Evolutionary conservation across 1,140 invertebrate genomes (phyloP), one percentile per base, ranked within the genome.

Genomic region (Spodoptera litura): DNA sequence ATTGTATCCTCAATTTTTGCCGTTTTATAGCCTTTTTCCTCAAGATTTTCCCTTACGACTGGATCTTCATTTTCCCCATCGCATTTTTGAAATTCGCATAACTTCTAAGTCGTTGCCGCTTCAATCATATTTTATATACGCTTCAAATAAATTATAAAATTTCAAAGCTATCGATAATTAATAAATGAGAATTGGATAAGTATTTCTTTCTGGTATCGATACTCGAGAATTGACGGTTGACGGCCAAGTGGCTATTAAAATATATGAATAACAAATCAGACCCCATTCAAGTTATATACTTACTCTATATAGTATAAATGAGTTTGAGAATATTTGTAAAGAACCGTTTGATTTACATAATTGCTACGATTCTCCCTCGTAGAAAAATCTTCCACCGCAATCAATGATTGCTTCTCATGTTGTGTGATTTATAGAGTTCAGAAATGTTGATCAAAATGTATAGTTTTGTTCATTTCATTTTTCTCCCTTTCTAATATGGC

Each of bases 191-290:
- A 64, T 35, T 38, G 35, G 38, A 49, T 38, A 64, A 15, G 15
- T 44, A 44, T 25, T 64, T 64, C 58, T 66, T 66, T 52, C 64
- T 15, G 25, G 9, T 52, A 13, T 66, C 20, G 25, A 64, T 44
- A 11, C 38, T 64, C 20, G 15, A 52, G 44, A 68, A 52, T 52
- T n/a, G 12, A 68, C 52, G 20, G 20, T 52, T 31, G 49, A 38
- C 5, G 31, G 49, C 64, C 49, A n/a, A 68, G 49, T 9, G 64
- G 44, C 49, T 52, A 68, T 68, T 68, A 68, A 68, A 51, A 52
- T 68, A 27, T 68, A 51, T 68, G 64, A 68, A 68, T 68, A 52
- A 68, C 64, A 52, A 68, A 68, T 68, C 64, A 68, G 27, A 52
- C 20, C 11, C 64, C 12, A 68, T 68, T 68, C 15, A 68, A 52